Base-by-base conservation (phyloP, 92 coral and sea anemone species). In the Micromussa lordhowensis region DNA sequence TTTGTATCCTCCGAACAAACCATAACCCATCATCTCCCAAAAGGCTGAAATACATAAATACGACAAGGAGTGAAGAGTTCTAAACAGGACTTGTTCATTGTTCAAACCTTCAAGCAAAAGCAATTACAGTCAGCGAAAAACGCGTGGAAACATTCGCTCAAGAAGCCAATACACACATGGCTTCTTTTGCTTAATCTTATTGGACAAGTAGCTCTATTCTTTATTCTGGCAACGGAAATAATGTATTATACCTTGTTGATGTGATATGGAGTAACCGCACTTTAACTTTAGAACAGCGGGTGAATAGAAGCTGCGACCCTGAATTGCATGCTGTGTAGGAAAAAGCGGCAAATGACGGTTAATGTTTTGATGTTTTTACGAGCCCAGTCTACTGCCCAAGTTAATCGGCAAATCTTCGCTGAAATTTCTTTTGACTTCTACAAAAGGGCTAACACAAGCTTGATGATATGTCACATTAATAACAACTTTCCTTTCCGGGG, bases 1-100 rank as follows among this genome's bases (percentile, higher is more conserved):
- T 74, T 93, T 93, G 82, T 93, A 93, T 1, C 73, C 90, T 16
- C 88, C 94, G 85, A 91, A 85, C 55, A 93, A 82, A n/a, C 96
- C 96, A 68, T 91, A 93, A 1, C 96, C 96, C 85, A 54, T 68
- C 85, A 79, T 87, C 29, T 87, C 90, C 90, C 90, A 87, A 21
- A 1, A 79, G n/a, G 79, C 90, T 87, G 90, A 0, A 35, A 24
- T 35, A 15, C 5, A 3, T 13, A 48, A 34, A 22, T 12, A 58
- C 11, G 40, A 44, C 51, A 44, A 13, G 22, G 13, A 18, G 22
- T 73, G 38, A 34, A 2, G 48, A 36, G 1, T 36, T 71, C 1
- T 29, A 34, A n/a, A 32, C 48, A 15, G 75, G 17, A 10, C 77
- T 31, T n/a, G 15, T 32, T 15, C 44, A 30, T 32, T 1, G 30